Conservation (phyloP, 2,888 invertebrate genomes). For the Drosophila affinis region DNA sequence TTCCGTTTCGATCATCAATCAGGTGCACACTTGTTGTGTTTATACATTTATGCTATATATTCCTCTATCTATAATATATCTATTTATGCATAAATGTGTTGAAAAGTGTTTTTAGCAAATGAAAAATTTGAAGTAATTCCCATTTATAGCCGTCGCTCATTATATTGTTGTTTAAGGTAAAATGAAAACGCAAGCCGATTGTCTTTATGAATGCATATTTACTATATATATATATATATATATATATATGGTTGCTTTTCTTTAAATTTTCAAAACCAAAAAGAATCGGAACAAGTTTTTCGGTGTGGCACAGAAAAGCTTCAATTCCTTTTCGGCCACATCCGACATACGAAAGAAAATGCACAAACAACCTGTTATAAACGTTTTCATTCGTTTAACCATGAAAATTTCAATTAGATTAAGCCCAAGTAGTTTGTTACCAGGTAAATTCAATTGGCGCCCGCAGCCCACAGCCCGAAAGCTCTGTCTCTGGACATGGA, state of each 20-base stretch:
- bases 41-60: conserved; percentile 22
- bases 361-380: conserved; percentile 33
- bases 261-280: conserved; percentile 30
- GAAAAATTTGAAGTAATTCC: conserved; percentile 33
- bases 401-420: conserved; percentile 52
- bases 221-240: conserved; percentile 15
- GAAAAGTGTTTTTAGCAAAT: conserved; percentile 35
- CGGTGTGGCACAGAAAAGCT: conserved; percentile 43
- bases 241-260: conserved; percentile 58
- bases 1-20: conserved; percentile 15
- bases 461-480: conserved; percentile 4
- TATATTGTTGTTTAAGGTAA: conserved; percentile 63
- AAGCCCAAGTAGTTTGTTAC: conserved; percentile 70
- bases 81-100: conserved; percentile 34
- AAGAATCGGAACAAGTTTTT: conserved; percentile 11
- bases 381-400: conserved; percentile 43
- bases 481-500: conserved; percentile 11
- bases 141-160: conserved; percentile 61
- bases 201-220: conserved; percentile 38
- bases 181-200: conserved; percentile 24
- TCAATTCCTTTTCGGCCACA: conserved; percentile 44
- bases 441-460: conserved; percentile 35
- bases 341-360: conserved; percentile 27
- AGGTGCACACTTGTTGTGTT: conserved; percentile 9
- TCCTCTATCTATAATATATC: conserved; percentile 8